Evolutionary conservation across 2,797 vertebrate species (phyloP).

Genomic region (Dromococcyx pavoninus): DNA sequence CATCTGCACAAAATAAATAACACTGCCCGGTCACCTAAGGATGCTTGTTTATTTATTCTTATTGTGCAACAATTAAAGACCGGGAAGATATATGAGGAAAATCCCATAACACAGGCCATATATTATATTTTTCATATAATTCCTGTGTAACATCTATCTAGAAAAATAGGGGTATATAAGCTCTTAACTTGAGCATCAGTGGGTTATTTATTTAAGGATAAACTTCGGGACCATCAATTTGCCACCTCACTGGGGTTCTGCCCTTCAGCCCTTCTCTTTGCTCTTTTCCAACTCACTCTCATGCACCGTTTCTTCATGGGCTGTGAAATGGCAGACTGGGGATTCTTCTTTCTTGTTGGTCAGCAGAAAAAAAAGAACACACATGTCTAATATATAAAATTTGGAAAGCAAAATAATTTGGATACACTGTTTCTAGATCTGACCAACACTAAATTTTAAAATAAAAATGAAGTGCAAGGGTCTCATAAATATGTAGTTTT

Average conservation of each 20-base stretch:
- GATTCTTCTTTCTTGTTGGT: neutral
- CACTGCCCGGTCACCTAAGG: neutral
- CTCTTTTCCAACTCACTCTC: neutral
- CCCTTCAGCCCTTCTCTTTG: neutral
- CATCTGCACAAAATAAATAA: neutral
- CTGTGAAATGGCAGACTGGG: neutral
- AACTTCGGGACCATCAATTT: neutral
- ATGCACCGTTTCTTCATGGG: neutral
- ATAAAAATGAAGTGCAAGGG: neutral
- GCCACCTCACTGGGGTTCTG: neutral
- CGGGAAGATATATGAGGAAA: neutral
- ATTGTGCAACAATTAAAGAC: neutral
- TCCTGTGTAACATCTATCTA: accelerated
- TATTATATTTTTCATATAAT: too few species aligned
- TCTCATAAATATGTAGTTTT: neutral
- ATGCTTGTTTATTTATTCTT: neutral
- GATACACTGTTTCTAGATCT: neutral
- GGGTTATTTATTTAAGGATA: neutral
- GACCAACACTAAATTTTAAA: neutral
- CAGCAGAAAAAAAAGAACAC: neutral
- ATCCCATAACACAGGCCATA: neutral
- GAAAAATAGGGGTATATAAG: accelerated
- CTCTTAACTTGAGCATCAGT: too few species aligned
- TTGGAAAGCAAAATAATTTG: neutral
- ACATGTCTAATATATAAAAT: neutral